Conservation (phyloP, 2,888 invertebrate species). For the Diabrotica balteata region DNA sequence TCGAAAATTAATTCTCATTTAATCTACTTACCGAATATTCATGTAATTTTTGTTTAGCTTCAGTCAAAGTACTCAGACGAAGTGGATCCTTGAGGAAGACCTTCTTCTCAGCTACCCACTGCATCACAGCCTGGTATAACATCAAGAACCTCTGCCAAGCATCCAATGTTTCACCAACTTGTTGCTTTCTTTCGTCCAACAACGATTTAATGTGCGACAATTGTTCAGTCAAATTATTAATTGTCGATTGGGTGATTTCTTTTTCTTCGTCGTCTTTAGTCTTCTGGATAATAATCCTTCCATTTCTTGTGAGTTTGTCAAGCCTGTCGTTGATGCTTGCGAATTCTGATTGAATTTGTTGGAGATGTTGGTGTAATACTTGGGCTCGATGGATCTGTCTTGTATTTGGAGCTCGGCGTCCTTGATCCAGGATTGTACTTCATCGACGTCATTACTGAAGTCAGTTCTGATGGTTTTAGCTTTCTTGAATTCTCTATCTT, state of each 20-base stretch:
- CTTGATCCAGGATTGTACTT: slow-evolving; percentile 83
- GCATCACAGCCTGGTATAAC: slow-evolving; percentile 80
- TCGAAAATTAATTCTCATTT: background rate
- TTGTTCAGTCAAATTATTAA: slow-evolving; percentile 79
- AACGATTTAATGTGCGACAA: slow-evolving; percentile 78
- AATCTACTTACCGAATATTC: slow-evolving; percentile 77
- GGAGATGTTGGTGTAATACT: slow-evolving; percentile 77
- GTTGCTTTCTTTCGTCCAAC: slow-evolving; percentile 83
- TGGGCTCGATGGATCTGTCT: slow-evolving; percentile 82
- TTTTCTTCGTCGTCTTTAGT: slow-evolving; percentile 81
- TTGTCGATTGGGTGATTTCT: slow-evolving; percentile 75
- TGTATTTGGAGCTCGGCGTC: slow-evolving; percentile 80
- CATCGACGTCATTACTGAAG: slow-evolving; percentile 80
- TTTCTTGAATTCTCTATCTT: slow-evolving; percentile 85
- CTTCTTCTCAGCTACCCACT: slow-evolving; percentile 85
- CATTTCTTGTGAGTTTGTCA: slow-evolving; percentile 80
- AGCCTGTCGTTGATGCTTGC: slow-evolving; percentile 76
- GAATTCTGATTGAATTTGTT: slow-evolving; percentile 78
- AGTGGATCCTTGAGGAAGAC: slow-evolving; percentile 81
- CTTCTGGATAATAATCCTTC: slow-evolving; percentile 79
- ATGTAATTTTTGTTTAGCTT: slow-evolving; percentile 84
- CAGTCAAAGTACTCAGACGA: slow-evolving; percentile 78
- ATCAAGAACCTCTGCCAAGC: slow-evolving; percentile 88
- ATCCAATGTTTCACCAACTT: slow-evolving; percentile 86
- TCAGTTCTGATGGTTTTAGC: slow-evolving; percentile 83